These are phyloP conservation scores for Caenorhabditis sp. DNA, from an alignment of 2,888 invertebrate species.

Conservation along the genomic window DNA sequence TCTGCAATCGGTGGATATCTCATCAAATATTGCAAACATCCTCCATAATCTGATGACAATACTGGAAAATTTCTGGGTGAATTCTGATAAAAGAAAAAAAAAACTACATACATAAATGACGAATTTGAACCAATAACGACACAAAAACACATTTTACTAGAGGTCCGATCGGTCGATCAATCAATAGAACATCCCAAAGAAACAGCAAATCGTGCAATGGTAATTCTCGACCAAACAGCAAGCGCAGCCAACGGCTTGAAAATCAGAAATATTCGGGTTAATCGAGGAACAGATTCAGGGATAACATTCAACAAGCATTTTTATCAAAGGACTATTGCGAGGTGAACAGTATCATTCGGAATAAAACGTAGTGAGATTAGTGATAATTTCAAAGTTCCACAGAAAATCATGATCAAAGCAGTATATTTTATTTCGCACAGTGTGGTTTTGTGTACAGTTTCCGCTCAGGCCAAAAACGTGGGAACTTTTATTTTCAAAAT, in stretches of 20 bases:
- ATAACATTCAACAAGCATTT: slow-evolving; percentile 1
- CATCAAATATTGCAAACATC: slow-evolving; percentile 78
- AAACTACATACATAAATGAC: slow-evolving; percentile 77
- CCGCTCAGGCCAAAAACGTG: too few relatives aligned
- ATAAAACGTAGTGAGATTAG: too few relatives aligned
- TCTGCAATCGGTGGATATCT: slow-evolving; percentile 78
- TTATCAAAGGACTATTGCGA: background rate
- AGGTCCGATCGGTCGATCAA: slow-evolving; percentile 76
- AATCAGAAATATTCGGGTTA: background rate
- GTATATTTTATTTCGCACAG: too few relatives aligned
- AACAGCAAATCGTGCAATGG: slow-evolving; percentile 81
- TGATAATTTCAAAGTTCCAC: too few relatives aligned
- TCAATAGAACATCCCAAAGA: slow-evolving; percentile 85
- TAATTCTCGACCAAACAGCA: slow-evolving; percentile 86
- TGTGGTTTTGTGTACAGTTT: too few relatives aligned
- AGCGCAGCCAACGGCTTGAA: slow-evolving; percentile 82
- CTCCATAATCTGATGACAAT: slow-evolving; percentile 75
- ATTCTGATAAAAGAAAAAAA: too few relatives aligned
- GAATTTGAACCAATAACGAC: slow-evolving; percentile 81
- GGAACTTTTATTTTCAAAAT: too few relatives aligned
- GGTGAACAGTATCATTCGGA: background rate
- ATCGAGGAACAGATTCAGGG: slow-evolving; percentile 5
- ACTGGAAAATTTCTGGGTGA: slow-evolving; percentile 42
- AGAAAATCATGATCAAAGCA: too few relatives aligned
- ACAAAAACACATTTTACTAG: slow-evolving; percentile 80